Evolutionary conservation across 2,797 vertebrate genomes (phyloP).

Genomic region (Chelmon rostratus): DNA sequence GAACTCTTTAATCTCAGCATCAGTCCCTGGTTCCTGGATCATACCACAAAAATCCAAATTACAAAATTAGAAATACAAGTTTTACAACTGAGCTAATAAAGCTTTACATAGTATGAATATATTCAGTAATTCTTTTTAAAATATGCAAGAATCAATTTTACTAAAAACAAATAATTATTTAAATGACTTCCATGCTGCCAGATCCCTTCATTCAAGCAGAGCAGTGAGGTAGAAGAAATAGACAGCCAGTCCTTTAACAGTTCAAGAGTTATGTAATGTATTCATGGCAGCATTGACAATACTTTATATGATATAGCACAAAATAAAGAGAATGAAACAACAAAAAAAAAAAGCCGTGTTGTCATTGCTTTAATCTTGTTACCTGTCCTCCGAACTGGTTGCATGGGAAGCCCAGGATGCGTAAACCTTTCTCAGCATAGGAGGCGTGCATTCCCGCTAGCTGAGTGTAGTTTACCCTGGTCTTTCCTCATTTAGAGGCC

Average conservation of each 20-base stretch:
- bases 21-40: conserved; percentile 91
- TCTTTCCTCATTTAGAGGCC: conserved; percentile 98
- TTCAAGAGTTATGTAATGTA: background rate
- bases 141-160: background rate
- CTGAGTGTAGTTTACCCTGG: conserved; percentile 97
- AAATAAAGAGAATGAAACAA: background rate
- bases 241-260: background rate
- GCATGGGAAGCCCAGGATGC: conserved; percentile 96
- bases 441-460: conserved; percentile 90
- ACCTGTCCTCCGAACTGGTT: conserved; percentile 99
- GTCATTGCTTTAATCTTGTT: background rate
- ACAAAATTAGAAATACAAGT: background rate
- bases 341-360: background rate
- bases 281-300: background rate
- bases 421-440: conserved; percentile 95
- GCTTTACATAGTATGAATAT: background rate
- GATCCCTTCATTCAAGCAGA: background rate
- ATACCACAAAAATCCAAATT: background rate
- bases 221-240: background rate
- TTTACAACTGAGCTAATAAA: background rate
- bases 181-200: background rate
- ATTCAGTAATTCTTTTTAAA: background rate
- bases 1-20: conserved; percentile 92
- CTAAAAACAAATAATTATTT: too few species aligned
- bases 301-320: background rate